These are phyloP conservation scores for Epinotia demarniana DNA, from an alignment of 2,888 invertebrate species.

Conservation along the genomic window DNA sequence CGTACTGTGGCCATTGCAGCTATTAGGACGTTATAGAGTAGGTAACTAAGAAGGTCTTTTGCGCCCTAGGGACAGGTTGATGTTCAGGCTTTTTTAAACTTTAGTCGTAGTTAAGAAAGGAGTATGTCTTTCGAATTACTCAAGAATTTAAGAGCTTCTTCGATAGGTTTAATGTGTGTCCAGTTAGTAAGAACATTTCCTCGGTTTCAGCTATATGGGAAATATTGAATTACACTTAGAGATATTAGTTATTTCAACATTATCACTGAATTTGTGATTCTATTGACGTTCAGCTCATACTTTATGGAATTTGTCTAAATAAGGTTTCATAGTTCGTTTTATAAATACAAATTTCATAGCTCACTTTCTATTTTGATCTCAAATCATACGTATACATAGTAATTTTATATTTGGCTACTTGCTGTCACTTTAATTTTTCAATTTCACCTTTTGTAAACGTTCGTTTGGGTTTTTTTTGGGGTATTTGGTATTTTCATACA, in stretches of 20 bases:
- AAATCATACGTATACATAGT: no score
- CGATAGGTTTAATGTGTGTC: not conserved
- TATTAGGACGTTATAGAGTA: not conserved
- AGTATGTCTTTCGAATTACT: not conserved
- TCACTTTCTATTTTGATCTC: no score
- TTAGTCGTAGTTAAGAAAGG: not conserved
- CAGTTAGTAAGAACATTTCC: not conserved
- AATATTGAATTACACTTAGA: not conserved
- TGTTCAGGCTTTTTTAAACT: not conserved
- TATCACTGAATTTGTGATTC: not conserved
- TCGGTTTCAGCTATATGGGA: not conserved
- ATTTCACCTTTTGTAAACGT: no score
- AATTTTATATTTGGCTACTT: no score
- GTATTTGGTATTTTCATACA: no score
- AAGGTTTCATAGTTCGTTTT: no score
- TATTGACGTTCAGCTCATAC: no score
- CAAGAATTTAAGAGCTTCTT: not conserved
- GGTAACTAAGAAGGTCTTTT: not conserved
- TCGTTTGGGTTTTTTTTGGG: no score
- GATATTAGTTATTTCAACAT: not conserved
- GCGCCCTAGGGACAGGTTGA: not conserved
- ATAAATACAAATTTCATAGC: no score
- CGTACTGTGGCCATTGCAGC: constrained; percentile 44
- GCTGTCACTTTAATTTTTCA: no score
- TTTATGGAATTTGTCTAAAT: no score